Evolutionary conservation across 2,113 vertebrate genomes (phyloP).

Genomic region (Phainopepla nitens): DNA sequence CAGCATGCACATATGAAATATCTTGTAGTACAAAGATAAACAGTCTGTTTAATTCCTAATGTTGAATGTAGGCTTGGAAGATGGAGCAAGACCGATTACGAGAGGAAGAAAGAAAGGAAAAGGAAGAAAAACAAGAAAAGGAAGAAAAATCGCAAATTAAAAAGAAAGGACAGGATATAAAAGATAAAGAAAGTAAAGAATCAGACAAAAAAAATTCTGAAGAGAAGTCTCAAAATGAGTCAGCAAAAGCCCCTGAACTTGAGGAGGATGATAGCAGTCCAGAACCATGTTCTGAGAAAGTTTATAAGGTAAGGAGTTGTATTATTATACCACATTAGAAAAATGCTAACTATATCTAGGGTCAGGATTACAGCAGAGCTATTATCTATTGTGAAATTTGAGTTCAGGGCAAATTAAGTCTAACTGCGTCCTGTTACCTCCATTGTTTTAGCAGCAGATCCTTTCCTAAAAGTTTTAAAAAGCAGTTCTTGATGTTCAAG

Average conservation of each 20-base stretch:
- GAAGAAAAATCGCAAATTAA: conserved; percentile 10
- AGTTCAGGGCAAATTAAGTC: neutral
- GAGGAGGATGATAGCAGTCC: neutral
- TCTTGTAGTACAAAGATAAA: neutral
- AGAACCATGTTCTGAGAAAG: neutral
- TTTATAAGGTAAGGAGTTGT: conserved; percentile 59
- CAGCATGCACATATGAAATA: neutral
- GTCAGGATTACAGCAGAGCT: neutral
- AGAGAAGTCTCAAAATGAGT: conserved; percentile 50
- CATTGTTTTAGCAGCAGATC: neutral
- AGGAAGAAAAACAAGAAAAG: conserved; percentile 40
- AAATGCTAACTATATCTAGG: neutral
- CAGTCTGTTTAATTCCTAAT: neutral
- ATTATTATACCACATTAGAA: neutral
- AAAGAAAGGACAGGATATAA: conserved; percentile 42
- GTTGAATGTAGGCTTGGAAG: conserved; percentile 77
- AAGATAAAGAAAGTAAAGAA: neutral
- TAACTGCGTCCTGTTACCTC: neutral
- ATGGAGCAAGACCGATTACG: conserved; percentile 67
- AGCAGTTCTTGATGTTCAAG: neutral
- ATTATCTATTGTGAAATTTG: neutral
- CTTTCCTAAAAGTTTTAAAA: neutral
- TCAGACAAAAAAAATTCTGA: neutral
- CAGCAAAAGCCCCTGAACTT: neutral
- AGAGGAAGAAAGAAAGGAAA: conserved; percentile 73